A percentile compares a stretch with the other conserved stretches of the same genome.
These are phyloP conservation scores for Rhinoderma darwinii DNA, from an alignment of 2,113 vertebrate genomes.

Conservation along the genomic window DNA sequence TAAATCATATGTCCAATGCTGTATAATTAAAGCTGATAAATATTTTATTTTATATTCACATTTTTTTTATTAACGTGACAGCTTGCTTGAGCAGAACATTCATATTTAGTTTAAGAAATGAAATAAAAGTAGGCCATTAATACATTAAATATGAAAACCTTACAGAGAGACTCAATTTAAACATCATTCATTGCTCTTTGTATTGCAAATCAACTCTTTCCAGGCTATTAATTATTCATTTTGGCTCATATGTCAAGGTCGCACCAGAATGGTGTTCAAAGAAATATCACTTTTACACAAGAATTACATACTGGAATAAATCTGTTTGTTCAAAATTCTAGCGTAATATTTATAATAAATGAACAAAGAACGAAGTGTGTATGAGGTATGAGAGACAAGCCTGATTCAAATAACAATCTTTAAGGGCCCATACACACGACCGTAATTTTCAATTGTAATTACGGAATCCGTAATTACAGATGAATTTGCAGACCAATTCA, in stretches of 20 bases:
- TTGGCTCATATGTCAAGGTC: conserved; percentile 11
- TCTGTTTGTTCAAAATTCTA: not conserved
- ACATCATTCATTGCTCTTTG: conserved; percentile 10
- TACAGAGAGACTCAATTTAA: conserved; percentile 21
- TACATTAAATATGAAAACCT: conserved; percentile 38
- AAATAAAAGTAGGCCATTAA: conserved; percentile 41
- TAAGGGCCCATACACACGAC: too few relatives aligned
- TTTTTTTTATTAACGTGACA: conserved; percentile 8
- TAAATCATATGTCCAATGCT: conserved; percentile 17
- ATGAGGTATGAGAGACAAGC: too few relatives aligned
- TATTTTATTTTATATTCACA: conserved; percentile 18
- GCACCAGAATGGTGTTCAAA: not conserved
- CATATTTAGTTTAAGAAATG: conserved; percentile 31
- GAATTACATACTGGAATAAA: not conserved
- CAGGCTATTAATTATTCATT: conserved; percentile 33
- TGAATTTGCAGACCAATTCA: too few relatives aligned
- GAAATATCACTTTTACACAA: not conserved
- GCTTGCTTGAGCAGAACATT: conserved; percentile 12
- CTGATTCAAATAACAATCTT: too few relatives aligned
- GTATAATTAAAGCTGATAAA: conserved; percentile 9
- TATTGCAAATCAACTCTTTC: conserved; percentile 18
- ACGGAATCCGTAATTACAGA: too few relatives aligned
- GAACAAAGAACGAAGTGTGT: not conserved
- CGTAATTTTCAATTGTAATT: too few relatives aligned
- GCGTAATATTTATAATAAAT: not conserved